Percentiles rank a stretch among this genome's conserved stretches.
Evolutionary conservation across 1,140 invertebrate genomes (phyloP).

Genomic region (Fragariocoptes setiger): DNA sequence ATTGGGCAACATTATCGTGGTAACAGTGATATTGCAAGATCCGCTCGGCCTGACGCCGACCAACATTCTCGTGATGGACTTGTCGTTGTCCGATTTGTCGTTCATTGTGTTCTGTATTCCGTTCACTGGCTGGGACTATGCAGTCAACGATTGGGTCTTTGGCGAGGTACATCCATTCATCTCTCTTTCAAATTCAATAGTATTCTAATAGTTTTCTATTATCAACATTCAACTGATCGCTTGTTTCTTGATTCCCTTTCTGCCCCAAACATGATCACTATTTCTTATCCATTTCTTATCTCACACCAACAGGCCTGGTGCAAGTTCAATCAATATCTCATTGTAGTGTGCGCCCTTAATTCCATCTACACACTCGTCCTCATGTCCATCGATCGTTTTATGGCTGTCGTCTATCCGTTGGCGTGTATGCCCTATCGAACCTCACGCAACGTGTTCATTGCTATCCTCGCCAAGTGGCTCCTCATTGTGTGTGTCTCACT

Average conservation of each 20-base stretch:
- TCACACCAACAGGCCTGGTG: too few relatives aligned
- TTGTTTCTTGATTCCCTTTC: too few relatives aligned
- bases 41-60: constrained; percentile 70
- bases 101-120: constrained; percentile 88
- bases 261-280: too few relatives aligned
- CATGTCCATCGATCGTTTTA: constrained; percentile 73
- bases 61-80: constrained; percentile 58
- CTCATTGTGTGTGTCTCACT: constrained; percentile 27
- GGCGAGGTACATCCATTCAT: too few relatives aligned
- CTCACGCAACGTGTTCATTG: constrained; percentile 42
- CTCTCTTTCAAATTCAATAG: too few relatives aligned
- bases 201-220: too few relatives aligned
- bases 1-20: constrained; percentile 51
- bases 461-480: constrained; percentile 45
- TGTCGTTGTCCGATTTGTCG: constrained; percentile 57
- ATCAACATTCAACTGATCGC: too few relatives aligned
- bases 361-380: constrained; percentile 39
- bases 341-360: constrained; percentile 61
- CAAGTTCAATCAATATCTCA: constrained; percentile 47
- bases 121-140: constrained; percentile 60
- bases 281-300: too few relatives aligned
- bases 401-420: constrained; percentile 77
- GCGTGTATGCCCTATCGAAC: constrained; percentile 55
- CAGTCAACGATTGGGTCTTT: constrained; percentile 57
- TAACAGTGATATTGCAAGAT: constrained; percentile 33